Evolutionary conservation across 2,888 invertebrate genomes (phyloP).

Genomic region (Petrolisthes manimaculis): DNA sequence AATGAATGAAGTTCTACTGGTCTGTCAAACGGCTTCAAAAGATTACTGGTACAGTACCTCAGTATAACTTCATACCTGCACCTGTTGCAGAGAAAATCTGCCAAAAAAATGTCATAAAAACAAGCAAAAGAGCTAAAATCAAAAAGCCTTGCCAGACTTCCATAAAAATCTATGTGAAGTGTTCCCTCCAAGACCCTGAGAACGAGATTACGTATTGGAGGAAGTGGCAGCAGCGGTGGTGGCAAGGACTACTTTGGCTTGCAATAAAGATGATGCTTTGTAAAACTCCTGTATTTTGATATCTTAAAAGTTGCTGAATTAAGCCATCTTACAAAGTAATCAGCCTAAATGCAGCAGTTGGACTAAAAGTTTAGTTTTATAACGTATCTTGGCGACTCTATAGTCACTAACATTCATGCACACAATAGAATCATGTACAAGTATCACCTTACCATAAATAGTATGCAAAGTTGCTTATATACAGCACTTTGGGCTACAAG

Average conservation of each 20-base stretch:
- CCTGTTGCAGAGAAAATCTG: neutral
- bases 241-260: conserved; percentile 21
- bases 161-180: neutral
- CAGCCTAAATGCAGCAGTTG: conserved; percentile 39
- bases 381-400: too few relatives aligned
- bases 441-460: conserved; percentile 5
- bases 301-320: conserved; percentile 33
- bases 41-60: neutral
- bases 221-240: conserved; percentile 15
- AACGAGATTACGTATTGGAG: conserved; percentile 47
- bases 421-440: conserved; percentile 36
- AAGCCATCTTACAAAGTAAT: conserved; percentile 10
- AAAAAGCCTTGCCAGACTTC: neutral
- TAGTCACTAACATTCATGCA: conserved; percentile 29
- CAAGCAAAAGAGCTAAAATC: neutral
- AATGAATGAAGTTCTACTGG: too few relatives aligned
- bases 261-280: conserved; percentile 16
- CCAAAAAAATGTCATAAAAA: too few relatives aligned
- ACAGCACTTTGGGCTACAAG: conserved; percentile 21
- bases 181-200: conserved; percentile 47
- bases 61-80: neutral
- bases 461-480: conserved; percentile 2
- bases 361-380: conserved; percentile 15
- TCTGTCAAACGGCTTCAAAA: too few relatives aligned
- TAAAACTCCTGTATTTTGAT: conserved; percentile 28